phyloP scores from a whole-genome alignment of 2,888 invertebrate genomes.

The Crematogaster levior region DNA sequence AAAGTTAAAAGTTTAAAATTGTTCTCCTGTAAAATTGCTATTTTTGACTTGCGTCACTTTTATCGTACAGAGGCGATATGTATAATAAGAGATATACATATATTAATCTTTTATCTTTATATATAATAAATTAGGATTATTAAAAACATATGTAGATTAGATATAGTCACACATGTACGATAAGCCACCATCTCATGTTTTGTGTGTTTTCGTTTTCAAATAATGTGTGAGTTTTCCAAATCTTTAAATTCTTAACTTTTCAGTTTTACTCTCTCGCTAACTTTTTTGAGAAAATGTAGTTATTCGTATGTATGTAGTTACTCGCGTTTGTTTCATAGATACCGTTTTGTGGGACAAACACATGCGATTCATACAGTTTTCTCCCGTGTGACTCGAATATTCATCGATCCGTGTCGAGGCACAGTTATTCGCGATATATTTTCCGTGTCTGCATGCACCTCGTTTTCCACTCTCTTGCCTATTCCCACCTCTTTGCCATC shows the following conservation, averaged over 20 bases:
- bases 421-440: slow-evolving; percentile 65
- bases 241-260: neutral
- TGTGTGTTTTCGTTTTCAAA: neutral
- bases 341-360: neutral
- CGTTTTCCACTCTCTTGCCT: slow-evolving; percentile 35
- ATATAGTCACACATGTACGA: neutral
- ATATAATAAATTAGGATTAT: neutral
- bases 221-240: neutral
- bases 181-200: neutral
- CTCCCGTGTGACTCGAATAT: slow-evolving; percentile 60
- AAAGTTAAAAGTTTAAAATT: too few species aligned
- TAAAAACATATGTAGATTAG: neutral
- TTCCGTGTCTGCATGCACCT: slow-evolving; percentile 56
- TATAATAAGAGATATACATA: neutral
- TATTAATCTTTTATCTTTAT: too few species aligned
- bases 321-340: neutral
- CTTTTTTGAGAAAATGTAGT: neutral
- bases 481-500: slow-evolving; percentile 3
- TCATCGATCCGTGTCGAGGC: slow-evolving; percentile 63
- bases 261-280: neutral
- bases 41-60: too few species aligned
- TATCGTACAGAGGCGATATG: too few species aligned
- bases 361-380: slow-evolving; percentile 60
- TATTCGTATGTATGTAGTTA: neutral
- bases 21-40: too few species aligned